Base-by-base conservation (phyloP, 1,140 invertebrate species). In the Leguminivora glycinivorella region DNA sequence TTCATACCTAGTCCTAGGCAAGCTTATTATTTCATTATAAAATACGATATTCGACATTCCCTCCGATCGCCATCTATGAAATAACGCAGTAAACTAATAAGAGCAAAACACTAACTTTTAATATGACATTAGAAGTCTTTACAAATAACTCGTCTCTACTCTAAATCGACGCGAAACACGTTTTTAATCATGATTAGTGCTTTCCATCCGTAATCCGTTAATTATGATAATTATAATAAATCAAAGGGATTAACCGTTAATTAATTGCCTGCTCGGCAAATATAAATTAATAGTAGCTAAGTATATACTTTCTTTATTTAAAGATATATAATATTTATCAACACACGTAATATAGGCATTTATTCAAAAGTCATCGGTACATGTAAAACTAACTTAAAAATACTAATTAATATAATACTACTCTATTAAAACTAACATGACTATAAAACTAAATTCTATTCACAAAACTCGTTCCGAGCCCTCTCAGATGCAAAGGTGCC, bases 151-250 rank as follows among this genome's bases (percentile, higher is more conserved):
- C 2, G 19, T 52, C 47, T 19, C 22, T 52, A 9, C 6, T 22
- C n/a, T 19, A 63, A 63, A 63, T 63, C 58, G 12, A 63, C 26
- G 58, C 58, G n/a, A 63, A 63, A 63, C 58, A 34, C 58, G 58
- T 31, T 63, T 63, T 63, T 29, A 63, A 63, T 29, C 47, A 5
- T 52, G 7, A 52, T 52, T 29, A 63, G 25, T 63, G 58, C 58
- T 63, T 63, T 63, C 58, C 58, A 63, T 63, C 58, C 58, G 58
- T 63, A 31, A 63, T 26, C 58, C 58, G 58, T 31, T 63, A 63
- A 63, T 63, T 63, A 63, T 63, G 25, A 63, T 63, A 63, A 63
- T 63, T 63, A 29, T 26, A 63, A 63, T 63, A 63, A 63, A 63
- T 63, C 58, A 63, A 63, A 63, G 58, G 58, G 58, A 63, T 63